Conservation (phyloP, 2,888 invertebrate species). For the Punctoribates punctum region DNA sequence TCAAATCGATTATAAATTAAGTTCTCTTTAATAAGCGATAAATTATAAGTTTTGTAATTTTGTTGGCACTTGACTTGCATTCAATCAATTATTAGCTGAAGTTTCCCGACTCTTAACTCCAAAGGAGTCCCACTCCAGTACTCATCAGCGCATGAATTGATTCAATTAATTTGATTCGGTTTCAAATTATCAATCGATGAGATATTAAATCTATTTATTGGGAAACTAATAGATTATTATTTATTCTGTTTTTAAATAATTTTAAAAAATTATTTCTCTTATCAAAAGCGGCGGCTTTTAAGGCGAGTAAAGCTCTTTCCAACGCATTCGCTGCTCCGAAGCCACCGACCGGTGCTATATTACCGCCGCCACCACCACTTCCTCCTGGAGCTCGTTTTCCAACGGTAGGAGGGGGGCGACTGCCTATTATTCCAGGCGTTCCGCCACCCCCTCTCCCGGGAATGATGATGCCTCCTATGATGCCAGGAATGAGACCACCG, state of each 20-base stretch:
- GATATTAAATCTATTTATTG: too few species aligned
- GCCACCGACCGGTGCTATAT: conserved; percentile 63
- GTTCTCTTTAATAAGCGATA: too few species aligned
- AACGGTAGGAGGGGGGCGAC: conserved; percentile 45
- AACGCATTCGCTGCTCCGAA: conserved; percentile 37
- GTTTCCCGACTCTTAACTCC: too few species aligned
- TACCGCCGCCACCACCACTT: conserved; percentile 65
- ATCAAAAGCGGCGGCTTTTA: conserved; percentile 78
- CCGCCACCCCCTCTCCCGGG: conserved; percentile 39
- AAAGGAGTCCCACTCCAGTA: too few species aligned
- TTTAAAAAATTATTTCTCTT: conserved; percentile 42
- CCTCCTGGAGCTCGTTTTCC: conserved; percentile 50
- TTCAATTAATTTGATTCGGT: too few species aligned
- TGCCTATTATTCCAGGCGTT: conserved; percentile 43
- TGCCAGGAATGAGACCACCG: conserved; percentile 28
- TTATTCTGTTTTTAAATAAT: too few species aligned
- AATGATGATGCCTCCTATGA: neutral
- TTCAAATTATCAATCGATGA: too few species aligned
- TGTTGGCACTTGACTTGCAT: too few species aligned
- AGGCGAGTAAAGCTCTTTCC: conserved; percentile 82
- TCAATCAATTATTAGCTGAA: too few species aligned
- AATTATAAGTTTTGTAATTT: too few species aligned
- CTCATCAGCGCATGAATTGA: too few species aligned
- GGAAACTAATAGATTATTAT: too few species aligned
- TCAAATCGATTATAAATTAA: conserved; percentile 16